Evolutionary conservation across 2,797 vertebrate genomes (phyloP).

Genomic region (Urocyon cinereoargenteus): DNA sequence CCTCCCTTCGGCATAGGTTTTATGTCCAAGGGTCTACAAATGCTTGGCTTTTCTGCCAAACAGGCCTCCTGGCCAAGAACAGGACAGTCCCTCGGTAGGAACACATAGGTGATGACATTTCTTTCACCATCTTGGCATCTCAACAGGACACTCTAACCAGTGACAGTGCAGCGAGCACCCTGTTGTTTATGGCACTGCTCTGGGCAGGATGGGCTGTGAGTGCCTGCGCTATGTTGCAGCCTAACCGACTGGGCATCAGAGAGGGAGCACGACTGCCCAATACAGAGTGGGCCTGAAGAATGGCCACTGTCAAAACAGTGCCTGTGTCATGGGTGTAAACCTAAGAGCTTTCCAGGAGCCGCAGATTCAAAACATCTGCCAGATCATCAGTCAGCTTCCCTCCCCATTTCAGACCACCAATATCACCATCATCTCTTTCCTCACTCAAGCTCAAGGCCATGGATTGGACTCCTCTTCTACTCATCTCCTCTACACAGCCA

Average conservation of each 20-base stretch:
- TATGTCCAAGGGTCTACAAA: slow-evolving; percentile 32
- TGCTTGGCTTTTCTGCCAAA: slow-evolving; percentile 41
- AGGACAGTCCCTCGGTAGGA: not conserved
- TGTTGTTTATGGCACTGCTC: slow-evolving; percentile 39
- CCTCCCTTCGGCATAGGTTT: not conserved
- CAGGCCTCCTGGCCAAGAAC: not conserved
- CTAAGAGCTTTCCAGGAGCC: not conserved
- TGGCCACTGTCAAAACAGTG: slow-evolving; percentile 42
- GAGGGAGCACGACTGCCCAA: not conserved
- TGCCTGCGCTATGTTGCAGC: not conserved
- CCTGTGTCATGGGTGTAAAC: not conserved
- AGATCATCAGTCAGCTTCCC: not conserved
- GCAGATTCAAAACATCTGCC: not conserved
- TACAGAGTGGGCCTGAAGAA: not conserved
- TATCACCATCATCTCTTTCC: not conserved
- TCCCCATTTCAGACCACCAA: not conserved
- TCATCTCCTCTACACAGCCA: not conserved
- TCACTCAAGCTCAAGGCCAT: not conserved
- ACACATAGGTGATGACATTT: slow-evolving; percentile 55
- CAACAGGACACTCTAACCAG: slow-evolving; percentile 43
- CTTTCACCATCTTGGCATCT: slow-evolving; percentile 50
- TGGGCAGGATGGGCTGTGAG: not conserved
- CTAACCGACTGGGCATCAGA: slow-evolving; percentile 36
- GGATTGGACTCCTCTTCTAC: not conserved
- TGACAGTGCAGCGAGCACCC: not conserved